Conservation (phyloP, 2,113 vertebrate species). For the Antechinus flavipes region DNA sequence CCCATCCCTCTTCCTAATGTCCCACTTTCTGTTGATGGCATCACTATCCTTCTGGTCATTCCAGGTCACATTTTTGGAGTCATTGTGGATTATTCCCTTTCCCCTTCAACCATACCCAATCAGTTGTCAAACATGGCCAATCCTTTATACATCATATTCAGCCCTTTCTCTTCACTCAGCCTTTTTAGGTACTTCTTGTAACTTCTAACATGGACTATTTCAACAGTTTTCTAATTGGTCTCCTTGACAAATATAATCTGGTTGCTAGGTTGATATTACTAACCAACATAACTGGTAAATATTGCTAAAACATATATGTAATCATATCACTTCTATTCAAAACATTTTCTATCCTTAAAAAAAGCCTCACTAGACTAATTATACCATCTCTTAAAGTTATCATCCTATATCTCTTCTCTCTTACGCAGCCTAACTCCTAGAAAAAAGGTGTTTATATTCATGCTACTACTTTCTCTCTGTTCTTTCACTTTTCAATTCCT, state of each 20-base stretch:
- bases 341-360: background rate
- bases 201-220: background rate
- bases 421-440: background rate
- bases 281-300: background rate
- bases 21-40: background rate
- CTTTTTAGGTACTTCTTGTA: background rate
- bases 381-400: background rate
- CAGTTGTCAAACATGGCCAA: background rate
- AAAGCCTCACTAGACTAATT: background rate
- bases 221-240: background rate
- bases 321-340: background rate
- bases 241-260: background rate
- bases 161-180: background rate
- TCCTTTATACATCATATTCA: background rate
- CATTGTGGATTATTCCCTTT: background rate
- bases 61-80: background rate
- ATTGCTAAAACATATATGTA: background rate
- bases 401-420: background rate
- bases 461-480: background rate
- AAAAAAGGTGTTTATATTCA: background rate
- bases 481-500: background rate
- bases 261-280: background rate
- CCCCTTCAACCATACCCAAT: background rate
- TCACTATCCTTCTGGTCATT: background rate
- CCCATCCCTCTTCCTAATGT: background rate